Evolutionary conservation across 2,888 invertebrate species (phyloP).

Genomic region (Lacanobia wlatinum): DNA sequence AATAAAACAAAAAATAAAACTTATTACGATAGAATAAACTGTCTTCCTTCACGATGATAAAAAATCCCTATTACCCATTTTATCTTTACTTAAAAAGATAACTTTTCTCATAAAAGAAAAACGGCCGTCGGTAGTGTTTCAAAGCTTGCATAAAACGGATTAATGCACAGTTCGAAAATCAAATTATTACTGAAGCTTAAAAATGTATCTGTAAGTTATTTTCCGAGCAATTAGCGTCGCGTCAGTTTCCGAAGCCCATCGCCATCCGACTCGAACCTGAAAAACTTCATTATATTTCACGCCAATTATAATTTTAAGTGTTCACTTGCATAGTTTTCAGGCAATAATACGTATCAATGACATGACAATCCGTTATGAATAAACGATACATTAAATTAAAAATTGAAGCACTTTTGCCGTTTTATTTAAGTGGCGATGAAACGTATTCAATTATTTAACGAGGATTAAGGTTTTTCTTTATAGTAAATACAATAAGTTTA

Average conservation of each 20-base stretch:
- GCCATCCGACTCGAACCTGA: conserved; percentile 35
- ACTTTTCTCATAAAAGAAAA: background rate
- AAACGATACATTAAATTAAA: background rate
- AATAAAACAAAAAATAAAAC: too few species aligned
- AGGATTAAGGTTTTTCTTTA: conserved; percentile 14
- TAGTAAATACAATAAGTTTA: conserved; percentile 1
- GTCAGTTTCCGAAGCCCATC: background rate
- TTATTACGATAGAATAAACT: too few species aligned
- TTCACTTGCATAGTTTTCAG: conserved; percentile 56
- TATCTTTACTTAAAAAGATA: conserved; percentile 17
- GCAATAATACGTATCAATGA: conserved; percentile 29
- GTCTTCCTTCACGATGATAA: background rate
- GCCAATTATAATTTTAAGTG: conserved; percentile 48
- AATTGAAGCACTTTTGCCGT: background rate
- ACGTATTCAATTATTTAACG: conserved; percentile 21
- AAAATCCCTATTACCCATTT: background rate
- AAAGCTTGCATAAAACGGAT: background rate
- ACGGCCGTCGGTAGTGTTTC: background rate
- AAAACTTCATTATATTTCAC: conserved; percentile 51
- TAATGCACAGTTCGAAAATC: background rate
- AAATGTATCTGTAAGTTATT: conserved; percentile 25
- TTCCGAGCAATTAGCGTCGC: conserved; percentile 17
- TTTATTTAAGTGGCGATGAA: background rate
- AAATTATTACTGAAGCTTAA: background rate
- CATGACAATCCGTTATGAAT: conserved; percentile 34